Conservation (phyloP, 2,113 vertebrate species). For the Prietella phreatophila region DNA sequence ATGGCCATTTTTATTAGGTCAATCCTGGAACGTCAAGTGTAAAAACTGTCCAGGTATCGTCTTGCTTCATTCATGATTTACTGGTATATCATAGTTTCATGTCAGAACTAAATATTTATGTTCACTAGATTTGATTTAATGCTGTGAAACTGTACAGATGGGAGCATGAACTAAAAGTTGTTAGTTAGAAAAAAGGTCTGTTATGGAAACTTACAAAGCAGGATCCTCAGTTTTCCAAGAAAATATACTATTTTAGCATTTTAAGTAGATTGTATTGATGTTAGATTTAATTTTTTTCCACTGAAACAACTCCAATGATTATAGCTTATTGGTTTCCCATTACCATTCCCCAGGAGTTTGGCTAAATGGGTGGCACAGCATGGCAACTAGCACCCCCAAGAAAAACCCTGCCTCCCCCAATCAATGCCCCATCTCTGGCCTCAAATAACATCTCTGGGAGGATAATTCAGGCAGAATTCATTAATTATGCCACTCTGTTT, state of each 20-base stretch:
- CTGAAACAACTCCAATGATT: neutral
- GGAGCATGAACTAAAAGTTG: constrained; percentile 23
- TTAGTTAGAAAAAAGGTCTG: constrained; percentile 2
- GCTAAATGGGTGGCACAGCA: neutral
- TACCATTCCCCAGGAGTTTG: neutral
- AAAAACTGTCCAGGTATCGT: constrained; percentile 45
- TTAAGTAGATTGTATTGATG: neutral
- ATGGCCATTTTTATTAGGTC: constrained; percentile 25
- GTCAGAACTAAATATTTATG: constrained; percentile 53
- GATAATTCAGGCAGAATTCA: neutral
- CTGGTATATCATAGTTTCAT: constrained; percentile 35
- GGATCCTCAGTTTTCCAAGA: neutral
- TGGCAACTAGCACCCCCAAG: neutral
- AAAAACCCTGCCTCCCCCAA: neutral
- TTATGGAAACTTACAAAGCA: constrained; percentile 21
- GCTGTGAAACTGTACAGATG: constrained; percentile 43
- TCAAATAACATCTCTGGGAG: neutral
- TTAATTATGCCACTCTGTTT: neutral
- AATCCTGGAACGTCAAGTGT: constrained; percentile 38
- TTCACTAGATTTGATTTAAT: constrained; percentile 37
- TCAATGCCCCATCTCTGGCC: neutral
- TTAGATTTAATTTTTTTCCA: neutral
- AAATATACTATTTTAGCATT: neutral
- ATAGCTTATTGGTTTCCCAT: neutral
- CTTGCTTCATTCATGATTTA: constrained; percentile 43